Evolutionary conservation across 53 echinoderm and acorn worm species (phyloP), one percentile per base, ranked within the genome.

Genomic region (Hippasteria phrygiana): DNA sequence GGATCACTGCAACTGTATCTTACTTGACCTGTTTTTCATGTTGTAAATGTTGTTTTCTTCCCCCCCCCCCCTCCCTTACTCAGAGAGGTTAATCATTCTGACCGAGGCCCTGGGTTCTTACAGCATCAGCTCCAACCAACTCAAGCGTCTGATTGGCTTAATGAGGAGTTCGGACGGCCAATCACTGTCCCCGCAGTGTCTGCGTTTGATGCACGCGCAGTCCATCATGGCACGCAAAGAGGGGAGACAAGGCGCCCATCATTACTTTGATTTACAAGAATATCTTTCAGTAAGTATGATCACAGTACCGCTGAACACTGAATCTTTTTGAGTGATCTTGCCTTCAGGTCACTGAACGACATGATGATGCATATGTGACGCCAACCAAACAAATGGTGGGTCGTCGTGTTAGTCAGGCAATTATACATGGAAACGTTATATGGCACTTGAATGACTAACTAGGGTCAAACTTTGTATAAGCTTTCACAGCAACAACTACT

Each of bases 241-340:
- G 79, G 96, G 93, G 74, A 92, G 93, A 47, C 79, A 92, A 7
- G 96, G 94, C 22, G 95, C 99, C 0, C 94, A 94, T 75, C 96
- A 99, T 56, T 99, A 99, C 92, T 99, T 99, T 93, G 96, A 99
- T 47, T 94, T 99, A 29, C 96, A 99, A 80, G 94, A 94, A 24
- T 88, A 89, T 77, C 70, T 93, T 54, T 90, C 99, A 32, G 99
- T 99, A 79, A 90, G 96, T 85, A 28, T 59, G 54, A 54, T 3
- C 54, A n/a, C n/a, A n/a, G n/a, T n/a, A n/a, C n/a, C n/a, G n/a
- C n/a, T n/a, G n/a, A n/a, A n/a, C n/a, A n/a, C n/a, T n/a, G n/a
- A n/a, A n/a, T n/a, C n/a, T n/a, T n/a, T n/a, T n/a, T n/a, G n/a
- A n/a, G n/a, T n/a, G n/a, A n/a, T n/a, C n/a, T n/a, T n/a, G n/a